Percentiles rank a stretch among this genome's conserved stretches.
Conservation (phyloP, 2,113 vertebrate genomes). For the Heliornis fulica region DNA sequence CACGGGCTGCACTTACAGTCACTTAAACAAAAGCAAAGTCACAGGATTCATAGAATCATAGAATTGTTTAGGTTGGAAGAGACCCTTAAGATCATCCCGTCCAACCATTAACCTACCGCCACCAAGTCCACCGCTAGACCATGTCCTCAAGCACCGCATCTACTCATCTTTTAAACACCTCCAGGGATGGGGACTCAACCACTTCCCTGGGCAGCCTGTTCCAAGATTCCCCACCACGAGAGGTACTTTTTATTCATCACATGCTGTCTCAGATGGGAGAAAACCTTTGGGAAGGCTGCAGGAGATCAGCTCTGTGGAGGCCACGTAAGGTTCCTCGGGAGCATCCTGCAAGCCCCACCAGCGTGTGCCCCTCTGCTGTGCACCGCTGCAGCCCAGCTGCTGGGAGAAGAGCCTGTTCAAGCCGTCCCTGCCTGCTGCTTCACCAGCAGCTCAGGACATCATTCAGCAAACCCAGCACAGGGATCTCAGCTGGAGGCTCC, state of each 20-base stretch:
- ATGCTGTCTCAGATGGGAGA: accelerated
- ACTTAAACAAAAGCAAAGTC: background rate
- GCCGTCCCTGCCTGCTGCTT: background rate
- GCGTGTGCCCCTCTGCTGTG: background rate
- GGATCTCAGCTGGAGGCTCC: background rate
- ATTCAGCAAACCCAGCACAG: background rate
- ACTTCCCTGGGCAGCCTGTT: too few species aligned
- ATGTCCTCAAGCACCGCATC: too few species aligned
- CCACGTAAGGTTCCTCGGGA: background rate
- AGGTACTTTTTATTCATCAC: background rate
- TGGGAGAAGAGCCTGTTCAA: accelerated
- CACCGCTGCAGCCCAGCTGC: accelerated
- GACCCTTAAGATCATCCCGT: too few species aligned
- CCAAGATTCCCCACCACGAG: background rate
- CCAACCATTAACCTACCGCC: too few species aligned
- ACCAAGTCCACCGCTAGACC: too few species aligned
- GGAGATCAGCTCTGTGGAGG: background rate
- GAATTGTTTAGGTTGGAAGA: too few species aligned
- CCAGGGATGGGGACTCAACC: too few species aligned
- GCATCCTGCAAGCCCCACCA: background rate
- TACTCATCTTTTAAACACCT: too few species aligned
- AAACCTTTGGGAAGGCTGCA: background rate
- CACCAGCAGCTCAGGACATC: background rate
- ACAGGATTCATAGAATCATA: too few species aligned
- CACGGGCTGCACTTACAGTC: background rate